Base-by-base conservation (phyloP, 30 jellyfish, hydroid and myxozoan species). In the Rhopilema esculentum region DNA sequence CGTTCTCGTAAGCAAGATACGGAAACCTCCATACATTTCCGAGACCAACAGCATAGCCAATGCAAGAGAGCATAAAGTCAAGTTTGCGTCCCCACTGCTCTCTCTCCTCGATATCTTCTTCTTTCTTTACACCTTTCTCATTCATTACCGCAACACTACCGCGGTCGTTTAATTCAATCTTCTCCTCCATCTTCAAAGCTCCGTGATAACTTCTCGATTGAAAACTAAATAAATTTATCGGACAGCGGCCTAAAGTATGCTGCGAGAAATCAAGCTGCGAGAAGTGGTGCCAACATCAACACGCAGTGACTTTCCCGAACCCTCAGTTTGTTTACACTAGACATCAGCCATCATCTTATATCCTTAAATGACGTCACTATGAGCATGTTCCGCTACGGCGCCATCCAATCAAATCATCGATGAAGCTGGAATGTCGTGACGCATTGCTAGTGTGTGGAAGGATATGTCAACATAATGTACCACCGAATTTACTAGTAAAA, bases 1-100 rank as follows among this genome's bases (percentile, higher is more conserved):
- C 97, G 70, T 91, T 91, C 51, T 91, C 91, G 87, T 85, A 91
- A 6, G 97, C 91, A 28, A 91, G 93, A 49, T 91, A 83, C 21
- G 97, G 97, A 91, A 91, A 91, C 27, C 97, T 62, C 97, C 97
- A 91, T 20, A 91, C 94, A 66, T 91, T 91, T 25, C 97, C 97
- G 49, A 91, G 90, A 29, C 97, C 97, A 48, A 91, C 97, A 25
- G 97, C 97, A 69, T 91, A 91, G 12, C 97, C 97, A 48, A 91
- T 88, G 87, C 97, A 91, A 0, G 97, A 84, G 24, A 91, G 64
- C 90, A 91, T 79, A 53, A 91, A 91, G 73, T 91, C 97, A 19
- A 91, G 93, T 67, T 91, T 91, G 19, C 90, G 24, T 49, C 97
- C 97, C 97, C 97, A 91, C 57, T 84, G 91, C 84, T 91, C 97